Evolutionary conservation across 2,113 vertebrate genomes (phyloP), one percentile per base, ranked within the genome.

Genomic region (Tetrao urogallus): DNA sequence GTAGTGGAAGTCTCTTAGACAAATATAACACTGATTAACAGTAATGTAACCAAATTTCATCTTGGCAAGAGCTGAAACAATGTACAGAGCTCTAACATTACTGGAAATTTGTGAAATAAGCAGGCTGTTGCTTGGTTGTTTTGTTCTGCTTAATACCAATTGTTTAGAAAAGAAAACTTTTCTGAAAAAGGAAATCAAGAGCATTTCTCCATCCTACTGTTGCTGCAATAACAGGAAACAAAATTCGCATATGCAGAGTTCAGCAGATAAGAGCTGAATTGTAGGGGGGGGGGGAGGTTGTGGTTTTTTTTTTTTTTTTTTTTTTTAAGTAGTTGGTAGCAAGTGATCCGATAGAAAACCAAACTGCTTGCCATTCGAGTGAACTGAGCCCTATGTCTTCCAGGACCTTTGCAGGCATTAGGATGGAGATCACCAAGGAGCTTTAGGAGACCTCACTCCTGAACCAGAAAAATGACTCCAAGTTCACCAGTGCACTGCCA

Each of bases 151-250:
- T 95, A 92, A 86, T 94, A 94, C 82, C 97, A 95, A 98, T 97
- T 98, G 98, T 98, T 98, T 97, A 95, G 97, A 91, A 97, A 96
- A 96, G 97, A 98, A 97, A 98, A 97, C 96, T 95, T 94, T 86
- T 86, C 92, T 95, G 91, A 94, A 96, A 96, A 97, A 97, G 98
- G 98, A 98, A 98, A 98, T 97, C 61, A 82, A 95, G 94, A 98
- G 90, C 78, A 17, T 98, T 98, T 97, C 97, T 97, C 96, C 96
- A 97, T 97, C 96, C 93, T 90, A 90, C 47, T 0, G 69, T 92
- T 94, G 64, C 95, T 95, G 97, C 97, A 98, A 98, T 97, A 98
- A 98, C 98, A 98, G 98, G 98, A 98, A 98, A 90, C 92, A 93
- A 97, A 97, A 97, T 96, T 96, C 96, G 87, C 97, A 97, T 97